phyloP scores from a whole-genome alignment of 2,888 invertebrate genomes.

The Rhingia rostrata region DNA sequence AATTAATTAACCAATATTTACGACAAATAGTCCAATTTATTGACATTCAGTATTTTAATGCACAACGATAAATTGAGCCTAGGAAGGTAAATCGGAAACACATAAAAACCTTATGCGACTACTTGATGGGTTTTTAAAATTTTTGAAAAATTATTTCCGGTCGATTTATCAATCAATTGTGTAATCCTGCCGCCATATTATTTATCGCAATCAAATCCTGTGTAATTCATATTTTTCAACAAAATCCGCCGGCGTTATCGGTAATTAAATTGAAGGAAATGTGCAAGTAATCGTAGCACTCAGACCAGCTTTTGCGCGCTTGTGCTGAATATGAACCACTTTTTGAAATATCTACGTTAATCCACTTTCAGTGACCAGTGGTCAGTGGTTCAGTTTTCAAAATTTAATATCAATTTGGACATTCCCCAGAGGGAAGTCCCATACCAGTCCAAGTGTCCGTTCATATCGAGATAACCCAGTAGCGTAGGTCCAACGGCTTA shows the following conservation, averaged over 20 bases:
- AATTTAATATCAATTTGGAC: constrained; percentile 37
- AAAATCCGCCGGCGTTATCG: constrained; percentile 5
- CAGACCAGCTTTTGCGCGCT: no score
- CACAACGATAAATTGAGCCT: no score
- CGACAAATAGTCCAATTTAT: no score
- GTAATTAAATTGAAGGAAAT: constrained; percentile 41
- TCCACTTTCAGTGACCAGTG: neutral
- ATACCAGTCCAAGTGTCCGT: neutral
- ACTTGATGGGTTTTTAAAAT: neutral
- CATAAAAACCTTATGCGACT: no score
- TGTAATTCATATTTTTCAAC: constrained; percentile 19
- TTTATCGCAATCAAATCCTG: neutral
- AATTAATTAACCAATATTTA: no score
- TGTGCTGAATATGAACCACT: neutral
- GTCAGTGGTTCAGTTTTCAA: constrained; percentile 25
- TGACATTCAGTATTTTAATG: no score
- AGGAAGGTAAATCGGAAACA: no score
- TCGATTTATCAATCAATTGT: constrained; percentile 19
- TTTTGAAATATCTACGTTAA: constrained; percentile 2
- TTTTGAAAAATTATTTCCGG: constrained; percentile 22
- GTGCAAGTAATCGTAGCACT: neutral
- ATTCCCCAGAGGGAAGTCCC: constrained; percentile 6
- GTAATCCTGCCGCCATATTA: neutral
- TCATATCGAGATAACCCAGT: constrained; percentile 34
- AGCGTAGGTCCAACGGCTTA: neutral